Evolutionary conservation across 2,797 vertebrate genomes (phyloP).

Genomic region (Pipistrellus kuhlii): DNA sequence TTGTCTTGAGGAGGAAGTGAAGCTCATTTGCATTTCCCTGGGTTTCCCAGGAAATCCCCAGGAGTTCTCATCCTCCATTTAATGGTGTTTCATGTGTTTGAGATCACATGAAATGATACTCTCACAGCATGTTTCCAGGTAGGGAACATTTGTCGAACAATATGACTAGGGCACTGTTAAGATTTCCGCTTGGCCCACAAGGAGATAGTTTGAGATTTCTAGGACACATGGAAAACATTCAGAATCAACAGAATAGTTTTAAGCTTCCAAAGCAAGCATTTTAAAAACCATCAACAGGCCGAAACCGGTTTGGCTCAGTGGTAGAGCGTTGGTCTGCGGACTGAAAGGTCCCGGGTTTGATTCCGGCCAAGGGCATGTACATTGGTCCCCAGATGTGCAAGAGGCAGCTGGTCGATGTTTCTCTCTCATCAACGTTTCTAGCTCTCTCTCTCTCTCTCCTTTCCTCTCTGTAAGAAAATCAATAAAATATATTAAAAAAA

Average conservation of each 20-base stretch:
- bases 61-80: constrained; percentile 84
- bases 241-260: not conserved
- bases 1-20: constrained; percentile 86
- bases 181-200: not conserved
- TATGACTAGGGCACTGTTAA: constrained; percentile 55
- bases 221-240: not conserved
- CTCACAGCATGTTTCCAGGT: constrained; percentile 80
- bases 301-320: too few species aligned
- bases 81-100: constrained; percentile 82
- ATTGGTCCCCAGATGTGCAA: too few species aligned
- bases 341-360: too few species aligned
- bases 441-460: too few species aligned
- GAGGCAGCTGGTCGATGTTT: too few species aligned
- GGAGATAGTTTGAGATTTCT: constrained; percentile 56
- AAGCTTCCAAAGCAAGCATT: not conserved
- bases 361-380: too few species aligned
- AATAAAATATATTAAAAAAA: too few species aligned
- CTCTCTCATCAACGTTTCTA: too few species aligned
- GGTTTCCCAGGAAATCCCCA: constrained; percentile 83
- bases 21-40: constrained; percentile 84
- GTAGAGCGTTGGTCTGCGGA: too few species aligned
- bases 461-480: too few species aligned
- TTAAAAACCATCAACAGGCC: not conserved
- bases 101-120: constrained; percentile 78
- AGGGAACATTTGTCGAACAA: constrained; percentile 75